Base-by-base conservation (phyloP, 1,140 invertebrate genomes). In the Apocrypta bakeri region DNA sequence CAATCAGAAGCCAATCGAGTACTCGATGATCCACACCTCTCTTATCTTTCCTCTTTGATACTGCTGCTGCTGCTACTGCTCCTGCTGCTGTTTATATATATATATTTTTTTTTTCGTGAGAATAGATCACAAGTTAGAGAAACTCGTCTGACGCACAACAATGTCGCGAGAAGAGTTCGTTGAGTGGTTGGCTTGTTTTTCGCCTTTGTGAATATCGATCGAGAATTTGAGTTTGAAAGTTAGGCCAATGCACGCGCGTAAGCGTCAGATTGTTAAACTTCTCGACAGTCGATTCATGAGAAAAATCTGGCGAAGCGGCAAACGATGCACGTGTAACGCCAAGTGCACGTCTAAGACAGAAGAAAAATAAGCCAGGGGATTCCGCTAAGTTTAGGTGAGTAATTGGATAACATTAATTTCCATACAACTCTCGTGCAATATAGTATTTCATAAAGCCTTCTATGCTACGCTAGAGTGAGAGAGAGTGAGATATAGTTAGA, bases 401-500 rank as follows among this genome's bases (percentile, higher is more conserved):
- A 77, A 77, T 77, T 77, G 61, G 75, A 64, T 24, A 40, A 21
- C 31, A 66, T 77, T 31, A 37, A 77, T 77, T 64, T 24, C 31
- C 56, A 33, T n/a, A 9, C 27, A 37, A 29, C 31, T 56, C 17
- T 2, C 68, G 31, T 8, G 31, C 21, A 12, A 3, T 64, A 24
- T 17, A n/a, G 21, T 14, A 11, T 73, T 48, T 73, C 71, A 73
- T 73, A 75, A 75, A 75, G 73, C 56, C 42, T 75, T 75, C 27
- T 29, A 56, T 25, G 33, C 25, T n/a, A 9, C 33, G 33, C 2
- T 2, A 37, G 9, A 37, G 33, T 4, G 33, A 37, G 33, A 37
- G 33, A 37, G 33, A 37, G 33, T 4, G 33, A 37, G 33, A 37
- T 2, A 37, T 2, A 37, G 33, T 4, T 2, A 37, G 33, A 37